phyloP scores from a whole-genome alignment of 2,888 invertebrate genomes.

The Drosophila meridionalis region DNA sequence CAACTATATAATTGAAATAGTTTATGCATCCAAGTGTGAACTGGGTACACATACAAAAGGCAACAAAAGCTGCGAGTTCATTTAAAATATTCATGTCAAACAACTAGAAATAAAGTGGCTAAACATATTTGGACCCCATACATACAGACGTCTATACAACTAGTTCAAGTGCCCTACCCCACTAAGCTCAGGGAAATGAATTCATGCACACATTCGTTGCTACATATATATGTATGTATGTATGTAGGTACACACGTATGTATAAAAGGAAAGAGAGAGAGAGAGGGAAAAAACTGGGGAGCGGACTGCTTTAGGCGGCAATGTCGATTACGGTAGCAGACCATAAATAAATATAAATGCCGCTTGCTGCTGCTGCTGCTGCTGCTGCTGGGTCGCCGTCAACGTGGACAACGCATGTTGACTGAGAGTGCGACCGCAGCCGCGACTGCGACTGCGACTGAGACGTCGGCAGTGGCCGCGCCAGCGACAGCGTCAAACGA shows the following conservation, averaged over 20 bases:
- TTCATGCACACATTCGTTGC: conserved; percentile 5
- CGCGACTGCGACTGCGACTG: conserved; percentile 17
- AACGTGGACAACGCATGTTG: conserved; percentile 58
- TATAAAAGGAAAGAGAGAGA: conserved; percentile 30
- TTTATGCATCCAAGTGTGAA: background rate
- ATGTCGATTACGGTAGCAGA: conserved; percentile 74
- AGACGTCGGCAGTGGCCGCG: conserved; percentile 1
- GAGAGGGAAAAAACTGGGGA: conserved; percentile 19
- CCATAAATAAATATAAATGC: conserved; percentile 74
- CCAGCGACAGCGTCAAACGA: conserved; percentile 29
- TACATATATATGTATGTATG: conserved; percentile 11
- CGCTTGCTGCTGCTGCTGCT: conserved; percentile 42
- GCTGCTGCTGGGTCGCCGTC: conserved; percentile 37
- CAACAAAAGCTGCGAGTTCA: background rate
- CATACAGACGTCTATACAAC: conserved; percentile 38
- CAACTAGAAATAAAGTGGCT: conserved; percentile 25
- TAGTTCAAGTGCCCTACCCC: conserved; percentile 77
- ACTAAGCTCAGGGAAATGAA: conserved; percentile 28
- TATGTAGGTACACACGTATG: conserved; percentile 12
- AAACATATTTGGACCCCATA: conserved; percentile 5
- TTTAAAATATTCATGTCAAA: conserved; percentile 16
- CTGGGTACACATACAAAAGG: background rate
- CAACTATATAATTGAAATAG: background rate
- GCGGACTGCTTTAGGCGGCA: conserved; percentile 36
- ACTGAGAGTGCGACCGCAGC: conserved; percentile 19